Evolutionary conservation across 2,797 vertebrate species (phyloP), one percentile per base, ranked within the genome.

Genomic region (Pseudotriccus pelzelni): DNA sequence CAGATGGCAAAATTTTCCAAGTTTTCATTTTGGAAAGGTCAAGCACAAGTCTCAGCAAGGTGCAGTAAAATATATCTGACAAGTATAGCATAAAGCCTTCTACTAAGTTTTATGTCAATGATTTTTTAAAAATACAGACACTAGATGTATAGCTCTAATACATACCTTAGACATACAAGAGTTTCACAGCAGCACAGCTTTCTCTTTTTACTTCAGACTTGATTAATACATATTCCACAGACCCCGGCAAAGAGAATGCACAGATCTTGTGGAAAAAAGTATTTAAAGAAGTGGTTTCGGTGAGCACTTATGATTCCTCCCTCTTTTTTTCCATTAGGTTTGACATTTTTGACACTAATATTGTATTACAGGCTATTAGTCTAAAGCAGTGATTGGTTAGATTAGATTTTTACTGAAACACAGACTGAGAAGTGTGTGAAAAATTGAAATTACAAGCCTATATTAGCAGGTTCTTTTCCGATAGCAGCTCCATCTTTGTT

Each of bases 331-430:
- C 23, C 20, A 81, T 84, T 87, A 91, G 68, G 20, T 46, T 84
- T 76, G 63, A 87, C 70, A 92, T 82, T 90, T 94, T 68, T 96
- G 70, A 84, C 82, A 77, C 49, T 43, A 39, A 39, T 44, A 53
- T 30, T 70, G 34, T 74, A 92, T 80, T 93, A 95, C 5, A 82
- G 56, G 24, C 50, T 77, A 87, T 94, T 93, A 92, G 78, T 88
- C 84, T 90, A 89, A 76, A 90, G 92, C 77, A 93, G 6, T 43
- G 75, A 93, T 84, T 56, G 81, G 22, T 8, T 11, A 92, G 93
- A 95, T 95, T 70, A 77, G 44, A 87, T 80, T 96, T 90, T 84
- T 85, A 58, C 68, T 58, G 68, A 90, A 93, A 96, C 41, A 84
- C 7, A 43, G 30, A 89, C 37, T 30, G 37, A 95, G 94, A 95